Base-by-base conservation (phyloP, 1,140 invertebrate species). In the Paralvinella palmiformis region DNA sequence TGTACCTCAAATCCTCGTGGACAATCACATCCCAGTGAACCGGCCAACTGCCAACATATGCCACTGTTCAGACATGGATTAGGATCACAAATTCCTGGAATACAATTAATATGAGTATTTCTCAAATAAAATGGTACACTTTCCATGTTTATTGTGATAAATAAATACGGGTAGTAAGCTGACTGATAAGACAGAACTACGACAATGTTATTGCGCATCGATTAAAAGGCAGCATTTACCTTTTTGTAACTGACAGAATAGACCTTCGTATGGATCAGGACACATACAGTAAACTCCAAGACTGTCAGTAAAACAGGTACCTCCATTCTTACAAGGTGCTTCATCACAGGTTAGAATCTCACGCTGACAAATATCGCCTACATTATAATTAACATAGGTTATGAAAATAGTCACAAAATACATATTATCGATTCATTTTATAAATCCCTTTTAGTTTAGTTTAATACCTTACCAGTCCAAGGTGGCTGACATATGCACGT, bases 271-370 rank as follows among this genome's bases (percentile, higher is more conserved):
- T 15, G 37, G 20, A 10, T 20, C 35, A 1, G 66, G 2, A 33
- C 66, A 67, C 22, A 27, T 13, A 55, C 66, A 67, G 29, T 52
- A 67, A 17, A 67, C 50, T 17, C 66, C 66, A n/a, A 65, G 22
- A 52, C 2, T 36, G 44, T 67, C 66, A 3, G 33, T 37, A 0
- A 13, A 33, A 55, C 66, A 67, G 0, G 57, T 45, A 20, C 62
- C 62, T 31, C 50, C 57, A 17, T 67, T 52, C 27, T 61, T 2
- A 59, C 66, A 67, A 6, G 66, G 66, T 36, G 50, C 53, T 15
- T 3, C 24, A 3, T 24, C 17, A 56, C 66, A 67, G 24, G 55
- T 24, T 29, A 15, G 33, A 35, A 64, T 35, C 45, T 59, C 58
- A 3, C n/a, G 24, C 7, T 59, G 57, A 55, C 66, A 67, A 13